A percentile compares a stretch with the other conserved stretches of the same genome.
Conservation (phyloP, 2,888 invertebrate species). For the Phengaris arion region DNA sequence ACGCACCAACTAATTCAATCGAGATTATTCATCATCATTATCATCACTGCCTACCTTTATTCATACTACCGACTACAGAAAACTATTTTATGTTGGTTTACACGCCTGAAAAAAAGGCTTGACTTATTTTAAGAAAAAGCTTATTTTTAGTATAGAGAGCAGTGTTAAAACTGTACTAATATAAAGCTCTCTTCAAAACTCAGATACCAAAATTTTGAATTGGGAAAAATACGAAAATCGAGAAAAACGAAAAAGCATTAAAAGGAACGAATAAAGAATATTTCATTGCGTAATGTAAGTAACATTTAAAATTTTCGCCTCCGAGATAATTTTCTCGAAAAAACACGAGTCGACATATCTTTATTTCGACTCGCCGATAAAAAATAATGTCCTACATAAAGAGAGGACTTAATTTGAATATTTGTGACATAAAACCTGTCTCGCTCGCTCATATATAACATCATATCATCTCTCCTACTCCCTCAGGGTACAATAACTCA, state of each 20-base stretch:
- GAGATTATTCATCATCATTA: neutral
- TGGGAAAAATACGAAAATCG: neutral
- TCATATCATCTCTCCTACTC: constrained; percentile 47
- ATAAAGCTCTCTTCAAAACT: neutral
- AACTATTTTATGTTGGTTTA: neutral
- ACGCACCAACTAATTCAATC: neutral
- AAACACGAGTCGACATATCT: constrained; percentile 59
- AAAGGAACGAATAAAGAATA: constrained; percentile 11
- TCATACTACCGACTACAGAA: neutral
- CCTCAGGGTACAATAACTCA: constrained; percentile 60
- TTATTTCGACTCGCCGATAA: constrained; percentile 70
- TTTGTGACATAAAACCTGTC: constrained; percentile 55
- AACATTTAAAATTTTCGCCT: constrained; percentile 33
- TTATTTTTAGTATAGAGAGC: no score
- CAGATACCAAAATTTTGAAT: neutral
- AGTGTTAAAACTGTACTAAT: no score
- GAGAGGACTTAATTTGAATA: constrained; percentile 76
- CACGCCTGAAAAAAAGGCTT: no score
- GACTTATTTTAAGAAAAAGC: no score
- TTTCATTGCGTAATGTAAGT: constrained; percentile 3
- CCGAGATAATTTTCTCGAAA: constrained; percentile 48
- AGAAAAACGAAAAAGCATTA: neutral
- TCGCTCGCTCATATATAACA: constrained; percentile 37
- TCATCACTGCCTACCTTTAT: neutral
- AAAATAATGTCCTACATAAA: constrained; percentile 76